These are phyloP conservation scores for Narcine bancroftii DNA, from an alignment of 2,113 vertebrate species.

Conservation along the genomic window DNA sequence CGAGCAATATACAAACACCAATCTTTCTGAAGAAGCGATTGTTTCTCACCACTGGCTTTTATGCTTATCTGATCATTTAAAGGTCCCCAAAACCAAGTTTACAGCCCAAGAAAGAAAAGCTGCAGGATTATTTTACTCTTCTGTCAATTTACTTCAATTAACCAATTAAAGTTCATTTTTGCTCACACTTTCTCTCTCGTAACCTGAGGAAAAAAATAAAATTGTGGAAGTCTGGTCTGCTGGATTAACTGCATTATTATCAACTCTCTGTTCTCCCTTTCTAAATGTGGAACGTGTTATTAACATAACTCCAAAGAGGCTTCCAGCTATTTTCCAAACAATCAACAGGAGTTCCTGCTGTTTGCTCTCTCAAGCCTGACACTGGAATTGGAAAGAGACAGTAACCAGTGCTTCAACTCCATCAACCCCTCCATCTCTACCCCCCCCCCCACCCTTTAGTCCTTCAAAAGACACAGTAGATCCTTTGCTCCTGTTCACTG, in stretches of 20 bases:
- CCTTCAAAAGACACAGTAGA: slow-evolving; percentile 18
- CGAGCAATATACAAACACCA: background rate
- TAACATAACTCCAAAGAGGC: slow-evolving; percentile 43
- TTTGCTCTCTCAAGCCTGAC: slow-evolving; percentile 37
- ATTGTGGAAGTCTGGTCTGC: slow-evolving; percentile 20
- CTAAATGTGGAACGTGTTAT: slow-evolving; percentile 38
- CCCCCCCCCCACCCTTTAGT: too few species aligned
- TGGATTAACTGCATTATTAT: slow-evolving; percentile 37
- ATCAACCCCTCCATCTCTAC: background rate
- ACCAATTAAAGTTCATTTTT: slow-evolving; percentile 28
- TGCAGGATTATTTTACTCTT: background rate
- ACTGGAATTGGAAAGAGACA: slow-evolving; percentile 39
- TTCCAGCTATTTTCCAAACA: slow-evolving; percentile 41
- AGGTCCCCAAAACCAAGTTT: slow-evolving; percentile 36
- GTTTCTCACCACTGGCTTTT: slow-evolving; percentile 9
- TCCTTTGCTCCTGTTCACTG: slow-evolving; percentile 26
- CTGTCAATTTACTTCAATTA: slow-evolving; percentile 35
- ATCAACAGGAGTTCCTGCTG: slow-evolving; percentile 37
- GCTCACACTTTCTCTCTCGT: background rate
- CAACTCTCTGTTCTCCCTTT: slow-evolving; percentile 28
- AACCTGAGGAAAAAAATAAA: slow-evolving; percentile 22
- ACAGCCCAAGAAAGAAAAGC: background rate
- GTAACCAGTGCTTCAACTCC: background rate
- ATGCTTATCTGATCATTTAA: slow-evolving; percentile 41
- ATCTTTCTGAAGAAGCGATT: background rate